Evolutionary conservation across 2,113 vertebrate species (phyloP).

Genomic region (Menidia beryllina): DNA sequence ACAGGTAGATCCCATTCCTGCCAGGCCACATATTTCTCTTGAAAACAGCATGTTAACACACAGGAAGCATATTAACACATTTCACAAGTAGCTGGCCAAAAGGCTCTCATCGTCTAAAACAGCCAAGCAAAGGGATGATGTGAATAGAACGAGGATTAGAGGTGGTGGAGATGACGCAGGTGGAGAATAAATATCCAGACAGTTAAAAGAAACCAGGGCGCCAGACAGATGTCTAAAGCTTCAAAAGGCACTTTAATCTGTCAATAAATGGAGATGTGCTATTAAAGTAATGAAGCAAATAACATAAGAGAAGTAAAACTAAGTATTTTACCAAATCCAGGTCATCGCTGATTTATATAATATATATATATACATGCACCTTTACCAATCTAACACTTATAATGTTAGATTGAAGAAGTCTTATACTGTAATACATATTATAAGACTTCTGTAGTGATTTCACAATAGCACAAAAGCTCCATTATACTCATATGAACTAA

Average conservation of each 20-base stretch:
- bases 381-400: too few relatives aligned
- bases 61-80: conserved; percentile 42
- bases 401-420: too few relatives aligned
- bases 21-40: conserved; percentile 31
- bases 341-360: conserved; percentile 7
- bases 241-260: conserved; percentile 50
- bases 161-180: conserved; percentile 40
- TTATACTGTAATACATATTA: too few relatives aligned
- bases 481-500: too few relatives aligned
- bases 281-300: conserved; percentile 41
- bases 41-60: conserved; percentile 26
- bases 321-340: conserved; percentile 27
- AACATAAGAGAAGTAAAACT: background rate
- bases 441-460: too few relatives aligned
- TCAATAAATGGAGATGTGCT: conserved; percentile 45
- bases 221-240: conserved; percentile 50
- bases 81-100: conserved; percentile 46
- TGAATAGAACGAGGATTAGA: conserved; percentile 46
- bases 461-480: too few relatives aligned
- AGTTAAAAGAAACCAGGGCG: conserved; percentile 39
- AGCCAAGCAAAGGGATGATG: conserved; percentile 17
- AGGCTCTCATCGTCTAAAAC: conserved; percentile 40
- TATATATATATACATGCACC: conserved; percentile 2
- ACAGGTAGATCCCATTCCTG: conserved; percentile 18
- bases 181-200: conserved; percentile 43